Conservation (phyloP, 2,113 vertebrate genomes). For the Microtus oregoni region DNA sequence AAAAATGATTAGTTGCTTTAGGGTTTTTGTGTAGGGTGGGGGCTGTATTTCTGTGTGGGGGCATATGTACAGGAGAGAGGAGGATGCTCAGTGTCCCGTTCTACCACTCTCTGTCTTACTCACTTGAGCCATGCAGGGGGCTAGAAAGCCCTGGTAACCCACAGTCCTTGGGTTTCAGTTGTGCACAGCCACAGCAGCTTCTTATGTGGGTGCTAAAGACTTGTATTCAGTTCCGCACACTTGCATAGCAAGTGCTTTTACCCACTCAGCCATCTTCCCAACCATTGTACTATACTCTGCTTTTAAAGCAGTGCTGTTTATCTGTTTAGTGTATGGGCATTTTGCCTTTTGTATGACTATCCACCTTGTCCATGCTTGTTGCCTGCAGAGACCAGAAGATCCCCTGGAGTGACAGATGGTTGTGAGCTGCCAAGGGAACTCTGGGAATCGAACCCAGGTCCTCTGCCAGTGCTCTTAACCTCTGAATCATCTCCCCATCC, state of each 20-base stretch:
- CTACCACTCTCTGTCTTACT: neutral
- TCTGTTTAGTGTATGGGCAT: neutral
- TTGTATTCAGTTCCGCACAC: neutral
- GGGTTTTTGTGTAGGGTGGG: neutral
- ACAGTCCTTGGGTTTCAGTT: neutral
- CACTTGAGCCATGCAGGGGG: neutral
- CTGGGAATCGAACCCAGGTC: neutral
- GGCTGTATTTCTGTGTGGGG: neutral
- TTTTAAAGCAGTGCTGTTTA: neutral
- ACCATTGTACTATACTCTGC: neutral
- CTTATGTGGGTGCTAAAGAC: neutral
- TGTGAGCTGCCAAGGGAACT: neutral
- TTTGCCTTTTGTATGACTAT: neutral
- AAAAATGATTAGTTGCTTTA: neutral
- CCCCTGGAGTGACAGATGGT: neutral
- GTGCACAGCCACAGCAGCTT: neutral
- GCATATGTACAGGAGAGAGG: neutral
- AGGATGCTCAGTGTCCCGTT: neutral
- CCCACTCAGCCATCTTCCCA: neutral
- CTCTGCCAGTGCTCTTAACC: neutral
- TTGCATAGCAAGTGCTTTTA: neutral
- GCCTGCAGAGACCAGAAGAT: neutral
- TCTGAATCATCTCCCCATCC: neutral
- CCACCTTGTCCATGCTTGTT: neutral
- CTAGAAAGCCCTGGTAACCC: neutral